Base-by-base conservation (phyloP, 2,113 vertebrate genomes). In the Limnothrissa miodon region DNA sequence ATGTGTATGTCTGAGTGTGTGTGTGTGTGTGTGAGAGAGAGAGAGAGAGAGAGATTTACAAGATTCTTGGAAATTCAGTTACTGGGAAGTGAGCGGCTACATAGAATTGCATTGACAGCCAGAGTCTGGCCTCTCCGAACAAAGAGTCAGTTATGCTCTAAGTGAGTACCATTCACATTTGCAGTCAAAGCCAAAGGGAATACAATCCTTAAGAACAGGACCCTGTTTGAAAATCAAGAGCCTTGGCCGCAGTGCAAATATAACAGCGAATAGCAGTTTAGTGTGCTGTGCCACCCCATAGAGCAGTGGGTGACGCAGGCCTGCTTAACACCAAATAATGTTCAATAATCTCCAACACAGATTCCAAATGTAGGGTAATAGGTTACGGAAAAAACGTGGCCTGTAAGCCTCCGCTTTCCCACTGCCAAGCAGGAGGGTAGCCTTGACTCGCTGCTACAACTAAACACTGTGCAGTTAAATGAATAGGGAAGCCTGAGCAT, bases 61-160 rank as follows among this genome's bases (percentile, higher is more conserved):
- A 48, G 29, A 48, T 80, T 80, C 79, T 80, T 80, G 79, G 79
- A 80, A 80, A 51, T 36, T 39, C 25, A 36, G 79, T 51, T 80
- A 36, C 45, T 45, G 51, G 79, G 79, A 80, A 80, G 21, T 36
- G 1, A 29, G n/a, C 51, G 4, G 51, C 51, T 23, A 56, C 51
- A 56, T 56, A 19, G 51, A 23, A 21, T 23, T 5, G 19, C 51
- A 56, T 56, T 56, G 51, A 23, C 51, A 56, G 51, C 21, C 51
- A 56, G 4, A 23, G 51, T 23, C 51, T 23, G 51, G 23, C 51
- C 51, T 56, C 51, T 56, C 4, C 19, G 23, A 56, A 56, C 51
- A 56, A 53, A 19, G 48, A 17, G 51, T 2, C 51, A 56, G 19
- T 56, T 56, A 23, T 56, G 51, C 19, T 56, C 19, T 19, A 4